Percentiles rank a stretch among this genome's conserved stretches.
Conservation (phyloP, 2,113 vertebrate genomes). For the Monopterus albus region DNA sequence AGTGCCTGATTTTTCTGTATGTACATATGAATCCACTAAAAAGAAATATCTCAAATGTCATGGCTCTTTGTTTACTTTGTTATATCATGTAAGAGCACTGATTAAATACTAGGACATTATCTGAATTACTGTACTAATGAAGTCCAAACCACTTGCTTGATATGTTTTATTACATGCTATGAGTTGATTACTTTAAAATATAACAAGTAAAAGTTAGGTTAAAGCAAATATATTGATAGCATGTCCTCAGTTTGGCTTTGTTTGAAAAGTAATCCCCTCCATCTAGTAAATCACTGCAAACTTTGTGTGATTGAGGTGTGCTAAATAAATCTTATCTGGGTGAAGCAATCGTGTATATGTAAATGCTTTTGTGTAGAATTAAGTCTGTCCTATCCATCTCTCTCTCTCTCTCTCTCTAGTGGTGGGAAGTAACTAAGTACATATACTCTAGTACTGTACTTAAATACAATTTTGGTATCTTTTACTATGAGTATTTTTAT, state of each 20-base stretch:
- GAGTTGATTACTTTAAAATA: not conserved
- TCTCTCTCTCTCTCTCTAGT: too few relatives aligned
- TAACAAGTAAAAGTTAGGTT: not conserved
- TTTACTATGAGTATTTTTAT: too few relatives aligned
- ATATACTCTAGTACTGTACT: too few relatives aligned
- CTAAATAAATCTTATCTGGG: conserved; percentile 3
- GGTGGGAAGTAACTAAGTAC: too few relatives aligned
- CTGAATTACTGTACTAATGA: too few relatives aligned
- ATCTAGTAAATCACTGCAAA: not conserved
- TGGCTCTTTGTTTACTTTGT: conserved; percentile 19
- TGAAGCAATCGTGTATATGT: too few relatives aligned
- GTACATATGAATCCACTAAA: conserved; percentile 79
- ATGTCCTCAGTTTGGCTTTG: not conserved
- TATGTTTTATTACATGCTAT: too few relatives aligned
- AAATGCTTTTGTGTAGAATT: too few relatives aligned
- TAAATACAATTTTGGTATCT: too few relatives aligned
- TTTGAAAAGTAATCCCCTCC: not conserved
- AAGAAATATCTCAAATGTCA: conserved; percentile 47
- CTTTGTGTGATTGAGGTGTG: not conserved
- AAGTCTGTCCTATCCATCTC: too few relatives aligned
- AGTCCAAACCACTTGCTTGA: not conserved
- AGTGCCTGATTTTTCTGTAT: conserved; percentile 85
- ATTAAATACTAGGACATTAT: not conserved
- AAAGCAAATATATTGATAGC: not conserved
- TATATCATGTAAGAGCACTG: not conserved